Conservation (phyloP, 2,797 vertebrate species). For the Gephyroberyx darwinii region DNA sequence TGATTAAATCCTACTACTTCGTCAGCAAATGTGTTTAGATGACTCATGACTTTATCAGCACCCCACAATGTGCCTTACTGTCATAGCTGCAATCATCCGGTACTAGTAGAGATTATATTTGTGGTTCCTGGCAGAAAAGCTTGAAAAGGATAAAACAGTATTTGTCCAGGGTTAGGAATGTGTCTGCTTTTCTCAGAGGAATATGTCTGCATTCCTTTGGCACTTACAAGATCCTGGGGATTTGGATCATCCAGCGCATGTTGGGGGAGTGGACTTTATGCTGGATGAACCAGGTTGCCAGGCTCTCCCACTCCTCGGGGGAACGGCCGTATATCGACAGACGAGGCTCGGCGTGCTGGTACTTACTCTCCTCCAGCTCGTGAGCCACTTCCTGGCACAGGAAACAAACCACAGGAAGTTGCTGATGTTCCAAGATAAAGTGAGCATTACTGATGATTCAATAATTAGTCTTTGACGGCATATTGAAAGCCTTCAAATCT, state of each 20-base stretch:
- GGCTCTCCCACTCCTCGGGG: conserved; percentile 86
- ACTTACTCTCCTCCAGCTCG: conserved; percentile 94
- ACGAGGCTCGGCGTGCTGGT: conserved; percentile 94
- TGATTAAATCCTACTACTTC: no score
- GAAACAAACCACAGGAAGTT: conserved; percentile 38
- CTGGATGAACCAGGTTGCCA: conserved; percentile 94
- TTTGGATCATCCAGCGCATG: conserved; percentile 97
- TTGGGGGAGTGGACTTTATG: conserved; percentile 94
- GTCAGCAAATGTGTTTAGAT: no score
- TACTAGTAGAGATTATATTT: background rate
- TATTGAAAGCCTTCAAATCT: background rate
- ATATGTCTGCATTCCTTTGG: background rate
- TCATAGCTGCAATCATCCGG: no score
- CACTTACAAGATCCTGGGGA: conserved; percentile 97
- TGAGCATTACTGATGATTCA: no score
- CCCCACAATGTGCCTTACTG: no score
- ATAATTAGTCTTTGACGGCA: background rate
- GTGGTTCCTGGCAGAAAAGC: background rate
- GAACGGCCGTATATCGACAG: conserved; percentile 95
- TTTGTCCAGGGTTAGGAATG: background rate
- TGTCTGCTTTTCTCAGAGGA: background rate
- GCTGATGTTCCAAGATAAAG: conserved; percentile 14
- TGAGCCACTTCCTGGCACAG: conserved; percentile 88
- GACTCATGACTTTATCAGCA: no score
- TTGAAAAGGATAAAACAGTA: background rate